Percentiles rank a stretch among this genome's conserved stretches.
These are phyloP conservation scores for Spondyliosoma cantharus DNA, from an alignment of 2,797 vertebrate genomes.

Conservation along the genomic window DNA sequence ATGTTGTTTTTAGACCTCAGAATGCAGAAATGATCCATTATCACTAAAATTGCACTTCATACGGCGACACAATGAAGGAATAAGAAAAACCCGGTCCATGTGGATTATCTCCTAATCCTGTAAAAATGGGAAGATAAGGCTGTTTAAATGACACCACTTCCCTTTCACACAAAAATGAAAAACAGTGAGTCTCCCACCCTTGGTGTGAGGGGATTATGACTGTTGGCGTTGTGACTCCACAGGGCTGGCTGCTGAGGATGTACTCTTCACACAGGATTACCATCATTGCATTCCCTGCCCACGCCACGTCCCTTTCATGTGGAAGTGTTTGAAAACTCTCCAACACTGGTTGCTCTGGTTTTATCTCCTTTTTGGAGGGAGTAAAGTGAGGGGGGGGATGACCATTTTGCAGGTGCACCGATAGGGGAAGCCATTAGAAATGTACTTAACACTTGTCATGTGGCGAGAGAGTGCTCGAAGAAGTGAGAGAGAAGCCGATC, in stretches of 20 bases:
- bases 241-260: slow-evolving; percentile 49
- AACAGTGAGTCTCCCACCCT: slow-evolving; percentile 14
- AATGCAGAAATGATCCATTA: neutral
- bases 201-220: slow-evolving; percentile 44
- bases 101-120: slow-evolving; percentile 19
- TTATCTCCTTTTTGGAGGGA: slow-evolving; percentile 31
- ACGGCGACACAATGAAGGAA: neutral
- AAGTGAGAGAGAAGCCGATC: neutral
- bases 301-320: slow-evolving; percentile 66
- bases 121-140: slow-evolving; percentile 26
- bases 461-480: neutral
- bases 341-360: slow-evolving; percentile 36
- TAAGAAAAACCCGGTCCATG: neutral
- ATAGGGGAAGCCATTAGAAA: slow-evolving; percentile 45
- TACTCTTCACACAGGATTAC: slow-evolving; percentile 72
- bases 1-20: neutral
- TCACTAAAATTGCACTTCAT: neutral
- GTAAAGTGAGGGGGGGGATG: slow-evolving; percentile 7
- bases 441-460: slow-evolving; percentile 9
- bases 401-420: slow-evolving; percentile 37
- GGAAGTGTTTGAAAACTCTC: slow-evolving; percentile 56
- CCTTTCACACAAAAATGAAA: slow-evolving; percentile 19
- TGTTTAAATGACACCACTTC: slow-evolving; percentile 28
- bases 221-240: slow-evolving; percentile 37
- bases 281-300: slow-evolving; percentile 53